Conservation (phyloP, 2,888 invertebrate species). For the Crepidodera aurea region DNA sequence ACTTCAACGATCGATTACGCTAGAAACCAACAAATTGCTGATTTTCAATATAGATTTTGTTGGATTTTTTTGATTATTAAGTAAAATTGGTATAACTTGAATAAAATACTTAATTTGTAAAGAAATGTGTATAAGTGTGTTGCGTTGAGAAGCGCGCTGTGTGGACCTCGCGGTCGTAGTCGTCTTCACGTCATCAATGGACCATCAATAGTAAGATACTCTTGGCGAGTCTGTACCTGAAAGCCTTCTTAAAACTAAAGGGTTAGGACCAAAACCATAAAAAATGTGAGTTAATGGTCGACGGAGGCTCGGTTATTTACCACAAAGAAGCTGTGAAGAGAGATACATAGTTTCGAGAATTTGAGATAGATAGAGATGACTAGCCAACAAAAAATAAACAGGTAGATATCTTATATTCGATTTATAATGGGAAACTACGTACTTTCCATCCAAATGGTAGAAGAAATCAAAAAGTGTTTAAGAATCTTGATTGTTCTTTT, state of each 20-base stretch:
- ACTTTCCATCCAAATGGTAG: slow-evolving; percentile 20
- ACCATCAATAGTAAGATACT: slow-evolving; percentile 29
- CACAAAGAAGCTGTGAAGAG: slow-evolving; percentile 45
- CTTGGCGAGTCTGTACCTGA: slow-evolving; percentile 46
- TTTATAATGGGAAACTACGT: slow-evolving; percentile 48
- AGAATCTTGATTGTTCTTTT: slow-evolving; percentile 16
- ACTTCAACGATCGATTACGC: background rate
- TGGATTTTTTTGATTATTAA: too few species aligned
- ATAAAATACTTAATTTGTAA: too few species aligned
- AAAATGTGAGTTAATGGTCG: slow-evolving; percentile 54
- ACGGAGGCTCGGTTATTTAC: slow-evolving; percentile 48
- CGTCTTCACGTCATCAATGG: slow-evolving; percentile 22
- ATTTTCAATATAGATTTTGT: too few species aligned
- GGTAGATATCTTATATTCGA: slow-evolving; percentile 53
- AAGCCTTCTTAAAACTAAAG: slow-evolving; percentile 50
- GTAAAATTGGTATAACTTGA: too few species aligned
- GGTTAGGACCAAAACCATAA: slow-evolving; percentile 55
- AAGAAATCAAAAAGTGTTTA: slow-evolving; percentile 24
- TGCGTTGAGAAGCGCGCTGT: background rate
- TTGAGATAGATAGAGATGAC: slow-evolving; percentile 36
- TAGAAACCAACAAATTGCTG: too few species aligned
- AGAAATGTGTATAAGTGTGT: too few species aligned
- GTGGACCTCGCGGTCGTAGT: background rate
- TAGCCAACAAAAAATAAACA: slow-evolving; percentile 52
- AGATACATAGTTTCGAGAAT: slow-evolving; percentile 35